Base-by-base conservation (phyloP, 2,888 invertebrate species). In the Iselma pallidipennis region DNA sequence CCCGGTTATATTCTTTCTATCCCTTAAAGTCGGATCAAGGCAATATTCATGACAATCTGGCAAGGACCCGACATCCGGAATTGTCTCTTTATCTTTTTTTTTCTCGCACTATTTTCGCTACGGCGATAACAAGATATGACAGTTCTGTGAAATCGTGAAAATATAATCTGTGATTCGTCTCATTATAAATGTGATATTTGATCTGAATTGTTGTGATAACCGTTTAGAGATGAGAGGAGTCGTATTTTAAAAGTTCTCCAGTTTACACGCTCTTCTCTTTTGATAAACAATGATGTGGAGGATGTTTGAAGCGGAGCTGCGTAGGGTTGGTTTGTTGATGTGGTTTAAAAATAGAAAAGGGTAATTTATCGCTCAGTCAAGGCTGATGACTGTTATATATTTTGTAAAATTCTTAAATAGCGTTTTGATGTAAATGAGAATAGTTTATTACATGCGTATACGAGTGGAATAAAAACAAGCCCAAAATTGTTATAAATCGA, bases 21-120 rank as follows among this genome's bases (percentile, higher is more conserved):
- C 71, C 66, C 68, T 63, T 67, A 66, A 59, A 65, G 57, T 59
- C 55, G 61, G 70, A 69, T 68, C 69, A 65, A 63, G 58, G 59
- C 52, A 60, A 60, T 66, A 67, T 69, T 68, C 67, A 68, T 63
- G 69, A 67, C 62, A 60, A 50, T 61, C 62, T 61, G 57, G 57
- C 58, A 64, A 67, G 67, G 62, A 67, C 51, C 63, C 60, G 69
- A 70, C 69, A 63, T 65, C 65, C 62, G 68, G 56, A 70, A 68
- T 69, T 68, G 66, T 69, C 65, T 66, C 28, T 54, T 48, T 53
- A 21, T 25, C 51, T 51, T 21, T n/a, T 23, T 26, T 23, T 21
- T 12, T 26, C 4, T 14, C 23, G 19, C 33, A 48, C 16, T 23
- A 14, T 37, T 25, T 49, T 21, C 33, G 45, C 31, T n/a, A 55